Percentiles rank a stretch among this genome's conserved stretches.
These are phyloP conservation scores for Phrynocephalus forsythii DNA, from an alignment of 2,797 vertebrate genomes.

Conservation along the genomic window DNA sequence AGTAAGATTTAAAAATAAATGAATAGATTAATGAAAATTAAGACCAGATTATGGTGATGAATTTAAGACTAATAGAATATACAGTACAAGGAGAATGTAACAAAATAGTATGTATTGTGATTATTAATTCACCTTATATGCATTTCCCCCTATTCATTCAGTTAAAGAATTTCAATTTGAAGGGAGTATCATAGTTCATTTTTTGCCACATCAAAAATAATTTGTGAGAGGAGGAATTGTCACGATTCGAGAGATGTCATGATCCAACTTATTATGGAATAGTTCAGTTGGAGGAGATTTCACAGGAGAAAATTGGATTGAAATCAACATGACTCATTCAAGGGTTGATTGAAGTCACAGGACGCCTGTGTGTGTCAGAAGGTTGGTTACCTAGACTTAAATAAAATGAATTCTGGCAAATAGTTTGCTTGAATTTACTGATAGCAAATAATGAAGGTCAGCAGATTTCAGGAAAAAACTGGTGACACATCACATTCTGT, in stretches of 20 bases:
- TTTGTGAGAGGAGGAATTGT: too few relatives aligned
- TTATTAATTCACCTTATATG: background rate
- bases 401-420: background rate
- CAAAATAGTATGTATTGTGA: background rate
- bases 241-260: background rate
- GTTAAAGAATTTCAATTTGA: background rate
- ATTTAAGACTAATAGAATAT: background rate
- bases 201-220: background rate
- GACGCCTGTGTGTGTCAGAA: background rate
- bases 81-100: too few relatives aligned
- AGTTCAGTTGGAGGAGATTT: background rate
- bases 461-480: background rate
- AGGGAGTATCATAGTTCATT: background rate
- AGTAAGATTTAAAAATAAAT: background rate
- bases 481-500: background rate
- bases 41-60: background rate
- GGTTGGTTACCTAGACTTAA: background rate
- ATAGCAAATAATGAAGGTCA: slow-evolving; percentile 13
- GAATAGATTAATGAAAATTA: background rate
- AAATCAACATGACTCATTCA: background rate
- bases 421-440: slow-evolving; percentile 5
- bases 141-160: background rate
- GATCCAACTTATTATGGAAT: background rate
- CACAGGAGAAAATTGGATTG: background rate
- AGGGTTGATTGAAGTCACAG: background rate